phyloP scores from a whole-genome alignment of 2,888 invertebrate species.

The Gortyna flavago region DNA sequence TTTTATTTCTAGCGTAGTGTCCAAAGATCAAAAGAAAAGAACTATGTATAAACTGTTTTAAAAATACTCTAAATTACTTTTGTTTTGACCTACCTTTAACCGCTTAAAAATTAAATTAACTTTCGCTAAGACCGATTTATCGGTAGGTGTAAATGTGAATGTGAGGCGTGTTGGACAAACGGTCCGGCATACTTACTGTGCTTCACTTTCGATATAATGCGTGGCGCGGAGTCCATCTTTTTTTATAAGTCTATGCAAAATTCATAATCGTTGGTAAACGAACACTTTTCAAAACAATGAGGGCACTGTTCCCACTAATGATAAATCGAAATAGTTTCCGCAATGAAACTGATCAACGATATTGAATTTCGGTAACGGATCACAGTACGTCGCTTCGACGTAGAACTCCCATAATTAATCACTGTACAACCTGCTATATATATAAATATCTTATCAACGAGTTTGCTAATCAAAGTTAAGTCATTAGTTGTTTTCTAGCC shows the following conservation, averaged over 20 bases:
- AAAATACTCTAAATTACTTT: background rate
- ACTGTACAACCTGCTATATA: too few species aligned
- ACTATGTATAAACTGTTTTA: background rate
- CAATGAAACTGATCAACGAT: conserved; percentile 42
- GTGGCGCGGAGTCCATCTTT: too few species aligned
- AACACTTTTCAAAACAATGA: conserved; percentile 21
- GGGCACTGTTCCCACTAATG: conserved; percentile 6
- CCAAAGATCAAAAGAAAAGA: background rate
- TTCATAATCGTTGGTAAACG: too few species aligned
- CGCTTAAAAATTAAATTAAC: background rate
- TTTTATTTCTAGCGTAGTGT: background rate
- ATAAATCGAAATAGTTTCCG: conserved; percentile 53
- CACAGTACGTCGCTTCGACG: conserved; percentile 42
- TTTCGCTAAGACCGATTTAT: background rate
- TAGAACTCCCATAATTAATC: conserved; percentile 67
- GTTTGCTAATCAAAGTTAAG: conserved; percentile 73
- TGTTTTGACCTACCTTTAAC: background rate
- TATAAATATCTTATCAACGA: conserved; percentile 69
- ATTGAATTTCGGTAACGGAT: conserved; percentile 41
- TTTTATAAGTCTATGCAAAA: too few species aligned
- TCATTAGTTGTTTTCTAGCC: conserved; percentile 65
- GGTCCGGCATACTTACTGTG: too few species aligned
- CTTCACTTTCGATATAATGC: too few species aligned
- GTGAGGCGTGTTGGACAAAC: too few species aligned
- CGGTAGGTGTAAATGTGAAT: background rate